Conservation (phyloP, 2,888 invertebrate species). For the Philaethria dido region DNA sequence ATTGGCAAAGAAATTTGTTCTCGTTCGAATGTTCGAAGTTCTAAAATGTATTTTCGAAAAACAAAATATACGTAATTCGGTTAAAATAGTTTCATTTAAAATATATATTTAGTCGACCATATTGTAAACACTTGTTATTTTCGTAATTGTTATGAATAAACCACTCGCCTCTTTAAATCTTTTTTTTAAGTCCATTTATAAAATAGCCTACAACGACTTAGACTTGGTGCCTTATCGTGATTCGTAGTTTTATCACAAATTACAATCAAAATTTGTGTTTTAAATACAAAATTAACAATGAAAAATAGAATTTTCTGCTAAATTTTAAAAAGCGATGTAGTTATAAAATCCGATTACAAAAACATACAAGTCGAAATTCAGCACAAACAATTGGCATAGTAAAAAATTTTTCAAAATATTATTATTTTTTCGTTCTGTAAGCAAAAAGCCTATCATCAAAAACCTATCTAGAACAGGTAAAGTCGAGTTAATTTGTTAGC, state of each 20-base stretch:
- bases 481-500: conserved; percentile 32
- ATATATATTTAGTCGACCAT: neutral
- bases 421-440: conserved; percentile 10
- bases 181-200: conserved; percentile 4
- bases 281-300: neutral
- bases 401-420: conserved; percentile 23
- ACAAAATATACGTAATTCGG: too few species aligned
- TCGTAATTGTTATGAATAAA: neutral
- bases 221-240: conserved; percentile 7
- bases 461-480: conserved; percentile 37
- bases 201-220: neutral
- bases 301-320: conserved; percentile 12
- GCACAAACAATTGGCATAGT: conserved; percentile 24
- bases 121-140: neutral
- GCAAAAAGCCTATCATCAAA: conserved; percentile 39
- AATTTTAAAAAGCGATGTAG: conserved; percentile 16
- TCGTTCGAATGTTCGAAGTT: too few species aligned
- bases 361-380: conserved; percentile 21
- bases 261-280: conserved; percentile 23
- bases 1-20: too few species aligned
- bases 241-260: conserved; percentile 26
- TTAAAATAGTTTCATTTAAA: too few species aligned
- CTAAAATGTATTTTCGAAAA: too few species aligned
- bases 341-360: conserved; percentile 21
- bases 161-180: conserved; percentile 7